Percentiles rank a stretch among this genome's conserved stretches.
phyloP scores from a whole-genome alignment of 2,113 vertebrate genomes.

The Aythya baeri region DNA sequence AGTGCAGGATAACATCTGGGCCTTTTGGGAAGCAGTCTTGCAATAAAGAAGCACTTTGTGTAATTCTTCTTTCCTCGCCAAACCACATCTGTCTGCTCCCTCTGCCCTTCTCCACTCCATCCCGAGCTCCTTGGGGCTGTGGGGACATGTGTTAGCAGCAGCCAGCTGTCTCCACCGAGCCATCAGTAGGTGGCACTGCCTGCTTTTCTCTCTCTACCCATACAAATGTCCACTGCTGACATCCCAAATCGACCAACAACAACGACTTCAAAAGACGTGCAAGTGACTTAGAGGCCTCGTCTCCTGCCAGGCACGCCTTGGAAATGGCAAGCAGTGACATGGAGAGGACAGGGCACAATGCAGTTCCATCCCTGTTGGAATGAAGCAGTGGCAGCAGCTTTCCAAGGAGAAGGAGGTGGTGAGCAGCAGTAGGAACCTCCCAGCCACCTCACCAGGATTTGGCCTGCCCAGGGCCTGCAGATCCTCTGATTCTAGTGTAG shows the following conservation, averaged over 20 bases:
- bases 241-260: not conserved
- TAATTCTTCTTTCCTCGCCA: constrained; percentile 72
- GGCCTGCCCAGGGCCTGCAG: not conserved
- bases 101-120: constrained; percentile 62
- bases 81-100: constrained; percentile 72
- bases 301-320: not conserved
- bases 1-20: constrained; percentile 76
- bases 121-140: constrained; percentile 16
- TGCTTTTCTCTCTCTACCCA: constrained; percentile 6
- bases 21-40: constrained; percentile 69
- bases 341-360: not conserved
- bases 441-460: not conserved
- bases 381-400: not conserved
- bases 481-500: not conserved
- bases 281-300: not conserved
- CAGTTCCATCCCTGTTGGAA: not conserved
- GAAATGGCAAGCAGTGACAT: not conserved
- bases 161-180: not conserved
- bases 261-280: not conserved
- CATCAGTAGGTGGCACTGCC: constrained; percentile 70
- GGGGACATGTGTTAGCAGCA: constrained; percentile 41
- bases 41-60: constrained; percentile 71
- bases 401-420: not conserved
- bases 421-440: not conserved
- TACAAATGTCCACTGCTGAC: not conserved